Conservation (phyloP, 92 coral and sea anemone species). For the Umimayanthus kanabou region DNA sequence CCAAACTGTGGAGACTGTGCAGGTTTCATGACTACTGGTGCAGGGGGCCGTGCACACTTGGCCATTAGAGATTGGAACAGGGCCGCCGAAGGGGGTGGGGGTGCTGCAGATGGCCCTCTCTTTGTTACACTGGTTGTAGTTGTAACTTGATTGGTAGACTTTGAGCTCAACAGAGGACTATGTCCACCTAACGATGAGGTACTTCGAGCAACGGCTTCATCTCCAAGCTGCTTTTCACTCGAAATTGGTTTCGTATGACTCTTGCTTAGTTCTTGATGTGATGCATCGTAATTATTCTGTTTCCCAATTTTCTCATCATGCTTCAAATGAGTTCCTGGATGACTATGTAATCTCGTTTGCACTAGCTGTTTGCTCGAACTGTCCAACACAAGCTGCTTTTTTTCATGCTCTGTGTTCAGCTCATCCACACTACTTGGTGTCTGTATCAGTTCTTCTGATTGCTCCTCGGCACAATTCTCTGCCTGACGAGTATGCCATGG, state of each 20-base stretch:
- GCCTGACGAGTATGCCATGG: background rate
- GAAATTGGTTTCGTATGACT: background rate
- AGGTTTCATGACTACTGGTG: constrained; percentile 73
- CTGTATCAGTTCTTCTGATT: background rate
- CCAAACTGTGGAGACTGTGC: constrained; percentile 15
- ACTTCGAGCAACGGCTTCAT: background rate
- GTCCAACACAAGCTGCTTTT: background rate
- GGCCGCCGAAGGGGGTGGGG: constrained; percentile 92
- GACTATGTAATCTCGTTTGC: background rate
- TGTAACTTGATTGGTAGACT: background rate
- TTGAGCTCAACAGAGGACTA: background rate
- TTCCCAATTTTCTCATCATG: background rate
- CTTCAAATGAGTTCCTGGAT: background rate
- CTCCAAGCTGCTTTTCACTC: background rate
- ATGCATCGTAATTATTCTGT: background rate
- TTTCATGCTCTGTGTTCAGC: background rate
- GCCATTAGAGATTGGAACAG: constrained; percentile 76
- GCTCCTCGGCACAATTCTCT: background rate
- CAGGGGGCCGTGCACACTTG: constrained; percentile 74
- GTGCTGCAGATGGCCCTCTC: constrained; percentile 47
- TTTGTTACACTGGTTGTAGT: background rate
- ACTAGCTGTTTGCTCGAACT: background rate
- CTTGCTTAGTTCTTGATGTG: background rate
- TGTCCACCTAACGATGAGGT: background rate
- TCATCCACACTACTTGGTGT: background rate